These are phyloP conservation scores for Hemitrygon akajei DNA, from an alignment of 2,797 vertebrate genomes.

Conservation along the genomic window DNA sequence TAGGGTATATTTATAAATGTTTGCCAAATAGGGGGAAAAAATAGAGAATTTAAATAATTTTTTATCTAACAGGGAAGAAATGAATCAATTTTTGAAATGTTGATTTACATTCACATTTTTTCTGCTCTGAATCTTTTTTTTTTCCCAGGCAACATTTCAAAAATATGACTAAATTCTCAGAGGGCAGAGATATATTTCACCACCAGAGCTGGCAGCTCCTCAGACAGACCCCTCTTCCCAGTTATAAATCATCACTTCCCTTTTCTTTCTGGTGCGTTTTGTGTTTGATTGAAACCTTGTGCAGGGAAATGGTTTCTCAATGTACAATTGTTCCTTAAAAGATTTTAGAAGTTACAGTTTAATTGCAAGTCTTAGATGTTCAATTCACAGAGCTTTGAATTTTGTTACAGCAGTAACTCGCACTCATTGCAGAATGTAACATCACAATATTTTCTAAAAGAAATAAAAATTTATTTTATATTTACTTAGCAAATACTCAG, in stretches of 20 bases:
- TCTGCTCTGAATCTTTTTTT: not conserved
- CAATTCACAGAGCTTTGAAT: not conserved
- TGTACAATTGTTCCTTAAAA: not conserved
- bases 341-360: not conserved
- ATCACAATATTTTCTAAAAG: not conserved
- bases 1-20: not conserved
- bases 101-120: not conserved
- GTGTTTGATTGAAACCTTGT: not conserved
- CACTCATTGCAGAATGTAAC: not conserved
- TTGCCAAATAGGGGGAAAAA: not conserved
- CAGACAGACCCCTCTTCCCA: constrained; percentile 3
- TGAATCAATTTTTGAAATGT: not conserved
- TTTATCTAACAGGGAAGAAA: not conserved
- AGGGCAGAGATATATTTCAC: not conserved
- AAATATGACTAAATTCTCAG: not conserved
- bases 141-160: not conserved
- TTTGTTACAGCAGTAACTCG: not conserved
- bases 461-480: not conserved
- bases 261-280: constrained; percentile 21
- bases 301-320: not conserved
- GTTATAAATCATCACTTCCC: constrained; percentile 28
- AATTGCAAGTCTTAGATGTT: not conserved
- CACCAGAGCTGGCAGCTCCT: not conserved
- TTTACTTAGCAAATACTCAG: not conserved
- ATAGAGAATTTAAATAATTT: not conserved